phyloP scores from a whole-genome alignment of 2,113 vertebrate species.

The Phylloscopus trochiloides region DNA sequence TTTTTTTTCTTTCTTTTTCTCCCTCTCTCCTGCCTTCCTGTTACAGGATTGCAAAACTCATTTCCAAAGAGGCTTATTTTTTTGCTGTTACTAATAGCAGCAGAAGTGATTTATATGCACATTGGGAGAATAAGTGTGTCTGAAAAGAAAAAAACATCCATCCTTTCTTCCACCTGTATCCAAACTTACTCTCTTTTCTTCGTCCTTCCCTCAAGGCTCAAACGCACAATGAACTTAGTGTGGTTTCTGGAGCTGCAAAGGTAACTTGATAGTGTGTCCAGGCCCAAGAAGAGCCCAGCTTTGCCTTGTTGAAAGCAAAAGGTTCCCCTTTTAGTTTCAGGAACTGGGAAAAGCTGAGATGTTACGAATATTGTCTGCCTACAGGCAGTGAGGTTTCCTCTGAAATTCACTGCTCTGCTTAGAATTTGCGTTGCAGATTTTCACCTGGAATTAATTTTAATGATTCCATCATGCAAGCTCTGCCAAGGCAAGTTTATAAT shows the following conservation, averaged over 20 bases:
- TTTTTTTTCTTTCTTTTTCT: neutral
- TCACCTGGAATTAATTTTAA: constrained; percentile 31
- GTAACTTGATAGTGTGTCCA: neutral
- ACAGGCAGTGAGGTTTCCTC: neutral
- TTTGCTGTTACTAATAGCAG: constrained; percentile 29
- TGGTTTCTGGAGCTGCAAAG: neutral
- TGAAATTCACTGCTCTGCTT: neutral
- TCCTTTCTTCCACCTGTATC: neutral
- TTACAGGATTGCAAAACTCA: constrained; percentile 18
- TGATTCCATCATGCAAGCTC: neutral
- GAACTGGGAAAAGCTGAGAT: neutral
- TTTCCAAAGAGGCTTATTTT: constrained; percentile 11
- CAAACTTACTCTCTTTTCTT: neutral
- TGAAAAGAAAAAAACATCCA: neutral
- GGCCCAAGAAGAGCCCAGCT: neutral
- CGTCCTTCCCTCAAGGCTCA: neutral
- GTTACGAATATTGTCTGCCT: neutral
- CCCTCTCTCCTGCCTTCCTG: neutral
- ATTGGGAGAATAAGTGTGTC: neutral
- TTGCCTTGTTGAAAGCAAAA: neutral
- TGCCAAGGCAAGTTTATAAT: neutral
- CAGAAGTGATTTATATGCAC: constrained; percentile 17
- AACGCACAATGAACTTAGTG: neutral
- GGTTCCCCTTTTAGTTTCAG: neutral
- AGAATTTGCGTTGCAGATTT: neutral